Base-by-base conservation (phyloP, 1,140 invertebrate species). In the Potamilus streckersoni region DNA sequence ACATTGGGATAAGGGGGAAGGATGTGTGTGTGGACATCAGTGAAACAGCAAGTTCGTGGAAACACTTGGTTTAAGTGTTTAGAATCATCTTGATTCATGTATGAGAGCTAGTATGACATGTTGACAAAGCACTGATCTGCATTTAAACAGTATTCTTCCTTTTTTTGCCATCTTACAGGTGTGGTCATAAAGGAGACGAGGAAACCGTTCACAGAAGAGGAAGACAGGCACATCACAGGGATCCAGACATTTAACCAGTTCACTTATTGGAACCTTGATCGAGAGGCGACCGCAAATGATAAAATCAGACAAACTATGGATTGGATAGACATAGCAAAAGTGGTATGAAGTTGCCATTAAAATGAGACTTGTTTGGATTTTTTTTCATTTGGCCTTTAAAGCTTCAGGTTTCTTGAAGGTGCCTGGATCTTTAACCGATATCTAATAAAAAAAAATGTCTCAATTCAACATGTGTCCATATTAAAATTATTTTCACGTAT, bases 191-290 rank as follows among this genome's bases (percentile, higher is more conserved):
- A 92, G 55, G 93, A 94, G 89, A 90, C 90, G 20, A 92, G 93
- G 77, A 92, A 92, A 82, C 91, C 92, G 8, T 87, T 92, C 0
- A 87, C 85, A 70, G 92, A 93, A 82, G 91, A 92, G 62, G 89
- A 91, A 57, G 92, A 93, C 23, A 90, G 93, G 71, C 93, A 92
- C 83, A 92, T 94, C 63, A 92, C 93, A 86, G 89, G 92, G 0
- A 91, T 90, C 0, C 90, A 92, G 27, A 91, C 76, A 59, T 95
- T 96, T 86, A 91, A 92, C 71, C 86, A 92, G 59, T 91, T 95
- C 67, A 92, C 91, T 2, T 93, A 93, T 84, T 96, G 95, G 95
- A 95, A 95, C 87, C 95, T 94, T 91, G 94, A 95, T 82, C 94
- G 93, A 87, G 89, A 91, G 63, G 93, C 94, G 59, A 93, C 92